Conservation (phyloP, 2,888 invertebrate genomes). For the Metacarcinus magister region DNA sequence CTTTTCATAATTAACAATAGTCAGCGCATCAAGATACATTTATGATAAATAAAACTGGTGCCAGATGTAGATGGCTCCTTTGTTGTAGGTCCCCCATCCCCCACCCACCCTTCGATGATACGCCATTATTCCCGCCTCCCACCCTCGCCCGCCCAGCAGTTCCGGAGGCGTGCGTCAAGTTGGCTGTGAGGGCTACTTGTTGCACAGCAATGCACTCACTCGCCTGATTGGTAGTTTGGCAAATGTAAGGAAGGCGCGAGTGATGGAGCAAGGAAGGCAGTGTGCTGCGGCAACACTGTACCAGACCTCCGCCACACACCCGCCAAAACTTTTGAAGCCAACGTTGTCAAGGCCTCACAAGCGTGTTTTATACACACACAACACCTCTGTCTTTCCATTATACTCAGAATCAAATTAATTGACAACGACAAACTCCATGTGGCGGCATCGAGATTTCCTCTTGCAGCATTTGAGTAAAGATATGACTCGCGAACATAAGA, state of each 20-base stretch:
- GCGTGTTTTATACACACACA: slow-evolving; percentile 65
- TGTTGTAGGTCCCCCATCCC: slow-evolving; percentile 59
- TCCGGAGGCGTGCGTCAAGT: slow-evolving; percentile 70
- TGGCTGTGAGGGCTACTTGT: slow-evolving; percentile 79
- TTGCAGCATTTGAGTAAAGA: slow-evolving; percentile 67
- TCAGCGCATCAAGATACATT: slow-evolving; percentile 56
- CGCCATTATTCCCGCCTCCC: slow-evolving; percentile 63
- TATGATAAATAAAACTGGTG: slow-evolving; percentile 45
- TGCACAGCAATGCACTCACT: slow-evolving; percentile 82
- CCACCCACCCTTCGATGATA: slow-evolving; percentile 53
- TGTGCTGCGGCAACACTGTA: slow-evolving; percentile 70
- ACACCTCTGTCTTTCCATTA: slow-evolving; percentile 11
- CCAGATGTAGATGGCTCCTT: slow-evolving; percentile 54
- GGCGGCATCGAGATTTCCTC: slow-evolving; percentile 66
- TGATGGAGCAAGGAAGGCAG: slow-evolving; percentile 61
- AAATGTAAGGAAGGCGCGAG: slow-evolving; percentile 79
- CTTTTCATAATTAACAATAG: slow-evolving; percentile 58
- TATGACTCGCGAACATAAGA: slow-evolving; percentile 73
- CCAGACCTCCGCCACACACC: slow-evolving; percentile 64
- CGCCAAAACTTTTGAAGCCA: slow-evolving; percentile 80
- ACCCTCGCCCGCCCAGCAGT: slow-evolving; percentile 56
- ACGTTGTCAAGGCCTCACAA: slow-evolving; percentile 11
- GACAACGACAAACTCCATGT: slow-evolving; percentile 62
- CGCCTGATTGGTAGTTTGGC: slow-evolving; percentile 82
- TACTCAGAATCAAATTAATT: slow-evolving; percentile 55